Conservation (phyloP, 2,888 invertebrate genomes). For the Dryobotodes eremita region DNA sequence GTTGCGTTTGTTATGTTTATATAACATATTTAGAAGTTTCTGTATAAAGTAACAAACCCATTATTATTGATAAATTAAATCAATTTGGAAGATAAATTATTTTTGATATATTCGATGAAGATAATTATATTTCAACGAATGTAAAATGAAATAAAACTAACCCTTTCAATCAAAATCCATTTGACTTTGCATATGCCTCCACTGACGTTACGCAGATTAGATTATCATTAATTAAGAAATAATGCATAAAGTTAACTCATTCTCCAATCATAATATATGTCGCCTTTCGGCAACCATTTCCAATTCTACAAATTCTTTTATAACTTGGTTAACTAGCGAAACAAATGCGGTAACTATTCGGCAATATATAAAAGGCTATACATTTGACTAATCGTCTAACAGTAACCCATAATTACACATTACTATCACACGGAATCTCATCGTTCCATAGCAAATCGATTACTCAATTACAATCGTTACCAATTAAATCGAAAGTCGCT, state of each 20-base stretch:
- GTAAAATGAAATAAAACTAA: neutral
- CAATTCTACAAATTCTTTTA: constrained; percentile 12
- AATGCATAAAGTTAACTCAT: neutral
- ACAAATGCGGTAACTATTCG: constrained; percentile 31
- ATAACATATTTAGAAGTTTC: neutral
- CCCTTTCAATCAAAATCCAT: neutral
- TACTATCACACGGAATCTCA: constrained; percentile 44
- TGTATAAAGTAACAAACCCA: neutral
- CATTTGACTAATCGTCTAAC: constrained; percentile 47
- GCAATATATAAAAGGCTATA: constrained; percentile 26
- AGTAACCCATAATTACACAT: constrained; percentile 42
- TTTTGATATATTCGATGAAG: neutral
- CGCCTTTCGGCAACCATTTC: constrained; percentile 9
- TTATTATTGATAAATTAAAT: neutral
- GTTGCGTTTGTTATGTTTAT: neutral
- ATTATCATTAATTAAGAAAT: neutral
- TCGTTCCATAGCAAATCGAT: constrained; percentile 51
- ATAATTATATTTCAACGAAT: neutral
- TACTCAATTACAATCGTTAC: constrained; percentile 28
- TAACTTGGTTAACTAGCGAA: constrained; percentile 12
- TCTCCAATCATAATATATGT: constrained; percentile 2
- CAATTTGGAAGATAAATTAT: neutral
- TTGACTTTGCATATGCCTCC: neutral
- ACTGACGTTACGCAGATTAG: neutral
- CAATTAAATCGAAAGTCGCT: constrained; percentile 40